Evolutionary conservation across 2,888 invertebrate species (phyloP), one percentile per base, ranked within the genome.

Genomic region (Drosophila putrida): DNA sequence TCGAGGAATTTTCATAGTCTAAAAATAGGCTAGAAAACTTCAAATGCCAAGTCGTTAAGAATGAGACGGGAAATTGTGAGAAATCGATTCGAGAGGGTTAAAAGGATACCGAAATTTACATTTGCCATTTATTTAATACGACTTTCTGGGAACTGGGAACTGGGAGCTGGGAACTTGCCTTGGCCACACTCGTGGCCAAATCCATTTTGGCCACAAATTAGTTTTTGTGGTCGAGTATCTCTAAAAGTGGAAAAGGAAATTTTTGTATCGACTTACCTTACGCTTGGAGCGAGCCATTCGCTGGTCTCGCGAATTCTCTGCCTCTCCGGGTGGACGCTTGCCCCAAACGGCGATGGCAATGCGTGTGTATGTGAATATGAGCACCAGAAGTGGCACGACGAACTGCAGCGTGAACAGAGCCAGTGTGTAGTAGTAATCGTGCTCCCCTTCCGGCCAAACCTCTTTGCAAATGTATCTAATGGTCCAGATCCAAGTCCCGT

Each of bases 341-440:
- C 97, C 97, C 97, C 97, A 97, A 46, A 98, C 97, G 11, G 96
- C 96, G 51, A 96, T 94, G 0, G 96, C 97, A 69, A 98, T 98
- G 78, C 96, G 95, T 1, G 96, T 95, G 91, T 98, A 98, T 0
- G 98, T 97, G 91, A 96, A 96, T 63, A 97, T 93, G 13, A 98
- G 94, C 41, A 97, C 97, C 27, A 94, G 91, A 71, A 97, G 93
- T 0, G 98, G 98, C 73, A 98, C 93, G 69, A 96, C 94, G 91
- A 97, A 98, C 92, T 98, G 98, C 53, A 98, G 94, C 43, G 95
- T 94, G 93, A 97, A 94, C 71, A 98, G 93, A 0, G 96, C 95
- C 86, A 96, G 94, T 1, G 96, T 96, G 92, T 97, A 98, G 77
- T 95, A 95, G 84, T 94, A 94, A 78, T 95, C 95, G 81, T 95